Evolutionary conservation across 1,140 invertebrate species (phyloP).

Genomic region (Dryas iulia): DNA sequence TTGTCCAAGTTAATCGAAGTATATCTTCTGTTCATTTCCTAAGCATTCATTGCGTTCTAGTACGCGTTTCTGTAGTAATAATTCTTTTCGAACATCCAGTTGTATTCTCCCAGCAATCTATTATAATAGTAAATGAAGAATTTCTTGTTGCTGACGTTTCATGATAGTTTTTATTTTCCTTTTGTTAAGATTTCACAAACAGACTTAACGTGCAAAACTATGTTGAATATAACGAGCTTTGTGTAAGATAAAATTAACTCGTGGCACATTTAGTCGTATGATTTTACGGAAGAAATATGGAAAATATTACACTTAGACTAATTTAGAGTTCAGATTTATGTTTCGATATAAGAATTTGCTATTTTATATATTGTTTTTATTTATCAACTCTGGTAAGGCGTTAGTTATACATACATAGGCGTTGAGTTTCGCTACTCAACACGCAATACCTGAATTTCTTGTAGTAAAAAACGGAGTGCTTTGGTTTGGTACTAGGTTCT

Average conservation of each 20-base stretch:
- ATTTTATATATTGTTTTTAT: too few species aligned
- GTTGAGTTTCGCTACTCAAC: too few species aligned
- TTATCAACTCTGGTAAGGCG: too few species aligned
- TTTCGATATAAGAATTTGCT: too few species aligned
- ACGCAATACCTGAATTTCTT: too few species aligned
- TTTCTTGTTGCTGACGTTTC: not conserved
- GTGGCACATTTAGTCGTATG: not conserved
- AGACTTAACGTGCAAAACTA: not conserved
- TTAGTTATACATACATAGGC: too few species aligned
- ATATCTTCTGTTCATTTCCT: not conserved
- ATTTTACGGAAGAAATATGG: too few species aligned
- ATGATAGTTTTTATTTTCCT: not conserved
- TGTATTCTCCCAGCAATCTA: not conserved
- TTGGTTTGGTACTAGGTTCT: too few species aligned
- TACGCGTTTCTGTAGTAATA: not conserved
- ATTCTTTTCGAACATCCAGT: not conserved
- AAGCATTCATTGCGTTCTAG: not conserved
- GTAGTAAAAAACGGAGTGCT: too few species aligned
- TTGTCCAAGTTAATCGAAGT: slow-evolving; percentile 28
- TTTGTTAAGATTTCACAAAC: not conserved
- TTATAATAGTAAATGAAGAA: slow-evolving; percentile 4
- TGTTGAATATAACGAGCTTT: not conserved
- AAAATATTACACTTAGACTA: too few species aligned
- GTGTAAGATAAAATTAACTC: too few species aligned
- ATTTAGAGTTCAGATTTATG: too few species aligned